These are phyloP conservation scores for Contarinia nasturtii DNA, from an alignment of 1,140 invertebrate species.

Conservation along the genomic window DNA sequence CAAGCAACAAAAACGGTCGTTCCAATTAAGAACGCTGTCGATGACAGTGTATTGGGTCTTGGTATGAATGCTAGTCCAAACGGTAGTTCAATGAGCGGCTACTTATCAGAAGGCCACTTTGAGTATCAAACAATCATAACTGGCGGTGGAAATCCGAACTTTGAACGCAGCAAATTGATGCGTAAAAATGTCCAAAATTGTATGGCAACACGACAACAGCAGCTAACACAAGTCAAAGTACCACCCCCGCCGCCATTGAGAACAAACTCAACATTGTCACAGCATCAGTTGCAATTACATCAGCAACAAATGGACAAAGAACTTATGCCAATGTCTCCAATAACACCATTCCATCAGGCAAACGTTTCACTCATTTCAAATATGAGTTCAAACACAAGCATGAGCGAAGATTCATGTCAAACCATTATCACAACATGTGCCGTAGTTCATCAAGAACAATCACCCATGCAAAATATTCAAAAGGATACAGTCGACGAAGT, in stretches of 20 bases:
- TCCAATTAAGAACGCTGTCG: slow-evolving; percentile 36
- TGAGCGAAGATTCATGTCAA: slow-evolving; percentile 62
- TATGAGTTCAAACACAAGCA: slow-evolving; percentile 52
- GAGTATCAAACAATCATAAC: slow-evolving; percentile 39
- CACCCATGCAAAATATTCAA: slow-evolving; percentile 24
- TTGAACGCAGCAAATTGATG: slow-evolving; percentile 72
- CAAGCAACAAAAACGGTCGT: slow-evolving; percentile 17
- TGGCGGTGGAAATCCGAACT: slow-evolving; percentile 48
- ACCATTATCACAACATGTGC: slow-evolving; percentile 52
- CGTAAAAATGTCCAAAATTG: slow-evolving; percentile 75
- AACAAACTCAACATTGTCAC: slow-evolving; percentile 45
- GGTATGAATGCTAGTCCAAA: slow-evolving; percentile 26
- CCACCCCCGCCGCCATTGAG: slow-evolving; percentile 68
- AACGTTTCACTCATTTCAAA: slow-evolving; percentile 19
- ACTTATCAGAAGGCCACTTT: slow-evolving; percentile 69
- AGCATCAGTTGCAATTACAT: slow-evolving; percentile 22
- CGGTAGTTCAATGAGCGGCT: slow-evolving; percentile 46
- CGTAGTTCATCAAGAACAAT: slow-evolving; percentile 63
- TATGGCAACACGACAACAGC: slow-evolving; percentile 50
- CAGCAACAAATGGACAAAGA: slow-evolving; percentile 8
- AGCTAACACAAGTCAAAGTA: slow-evolving; percentile 63
- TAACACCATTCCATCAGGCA: slow-evolving; percentile 16
- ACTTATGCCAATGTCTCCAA: slow-evolving; percentile 4
- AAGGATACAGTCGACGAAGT: slow-evolving; percentile 36
- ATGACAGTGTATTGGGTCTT: slow-evolving; percentile 52